These are phyloP conservation scores for Ancistrus triradiatus DNA, from an alignment of 2,113 vertebrate species.

Conservation along the genomic window DNA sequence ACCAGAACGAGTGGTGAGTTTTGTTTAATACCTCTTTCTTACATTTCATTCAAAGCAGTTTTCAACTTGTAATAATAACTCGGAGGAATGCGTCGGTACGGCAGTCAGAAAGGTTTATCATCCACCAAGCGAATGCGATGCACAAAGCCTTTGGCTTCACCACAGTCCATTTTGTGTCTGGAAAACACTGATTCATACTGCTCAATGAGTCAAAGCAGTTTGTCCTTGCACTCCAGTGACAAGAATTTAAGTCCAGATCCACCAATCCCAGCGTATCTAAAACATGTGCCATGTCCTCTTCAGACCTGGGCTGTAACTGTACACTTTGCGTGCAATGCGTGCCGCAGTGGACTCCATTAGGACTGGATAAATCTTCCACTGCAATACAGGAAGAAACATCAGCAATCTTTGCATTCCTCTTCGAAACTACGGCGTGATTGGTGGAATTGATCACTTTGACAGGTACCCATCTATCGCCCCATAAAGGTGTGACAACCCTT, in stretches of 20 bases:
- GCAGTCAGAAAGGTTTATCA: too few relatives aligned
- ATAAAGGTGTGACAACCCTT: constrained; percentile 8
- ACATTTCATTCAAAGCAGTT: too few relatives aligned
- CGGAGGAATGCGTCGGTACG: too few relatives aligned
- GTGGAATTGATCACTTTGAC: constrained; percentile 35
- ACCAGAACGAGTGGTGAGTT: neutral
- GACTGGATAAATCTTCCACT: constrained; percentile 9
- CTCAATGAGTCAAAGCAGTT: too few relatives aligned
- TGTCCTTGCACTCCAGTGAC: neutral
- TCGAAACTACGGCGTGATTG: neutral
- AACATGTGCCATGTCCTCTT: neutral
- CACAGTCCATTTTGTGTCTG: too few relatives aligned
- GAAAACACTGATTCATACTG: too few relatives aligned
- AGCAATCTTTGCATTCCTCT: constrained; percentile 29
- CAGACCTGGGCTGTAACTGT: too few relatives aligned
- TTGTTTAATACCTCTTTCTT: too few relatives aligned
- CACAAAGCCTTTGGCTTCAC: too few relatives aligned
- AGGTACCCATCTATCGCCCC: constrained; percentile 1
- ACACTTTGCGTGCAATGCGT: too few relatives aligned
- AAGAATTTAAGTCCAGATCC: neutral
- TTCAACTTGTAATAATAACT: too few relatives aligned
- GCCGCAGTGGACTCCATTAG: neutral
- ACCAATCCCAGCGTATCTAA: neutral
- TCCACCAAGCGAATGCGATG: too few relatives aligned
- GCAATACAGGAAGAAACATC: constrained; percentile 34